Evolutionary conservation across 1,140 invertebrate genomes (phyloP), one percentile per base, ranked within the genome.

Genomic region (Proctacanthus coquilletti): DNA sequence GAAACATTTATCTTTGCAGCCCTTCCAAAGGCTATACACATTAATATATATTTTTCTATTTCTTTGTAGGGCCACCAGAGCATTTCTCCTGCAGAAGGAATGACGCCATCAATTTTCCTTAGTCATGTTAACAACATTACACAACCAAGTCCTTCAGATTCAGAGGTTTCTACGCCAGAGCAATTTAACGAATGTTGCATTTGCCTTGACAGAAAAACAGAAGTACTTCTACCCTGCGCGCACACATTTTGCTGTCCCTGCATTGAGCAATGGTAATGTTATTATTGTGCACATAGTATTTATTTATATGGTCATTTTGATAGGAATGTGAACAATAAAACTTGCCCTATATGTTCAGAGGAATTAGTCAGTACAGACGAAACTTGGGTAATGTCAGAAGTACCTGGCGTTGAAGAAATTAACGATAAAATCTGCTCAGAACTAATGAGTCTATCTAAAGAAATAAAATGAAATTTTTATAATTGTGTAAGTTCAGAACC

Each of bases 201-300:
- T 45, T 80, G 77, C 58, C 68, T 80, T 52, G 77, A 80, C 50
- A 53, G 71, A 21, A 68, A 67, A 46, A 71, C 74, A 5, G 73
- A 78, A 47, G 62, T 77, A 30, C 70, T 71, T 41, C 55, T 80
- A 18, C 72, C 75, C 8, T 80, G 77, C 53, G 61, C 69, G 15
- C 77, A 80, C 56, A 68, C 63, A 37, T 80, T 76, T 56, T 80
- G 77, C 54, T 55, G 69, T 27, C 62, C 64, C 19, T 80, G 77
- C 51, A 77, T 80, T 45, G 72, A 79, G 50, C 68, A 72, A 60
- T 80, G 77, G 76, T 72, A 54, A 55, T 36, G 10, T 9, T 32
- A 23, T 19, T 18, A 42, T 31, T 19, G 32, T 36, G n/a, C 25
- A 23, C 21, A 31, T 38, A 36, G 15, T 27, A 13, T n/a, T 14